Conservation (phyloP, 2,888 invertebrate species). For the Leucania comma region DNA sequence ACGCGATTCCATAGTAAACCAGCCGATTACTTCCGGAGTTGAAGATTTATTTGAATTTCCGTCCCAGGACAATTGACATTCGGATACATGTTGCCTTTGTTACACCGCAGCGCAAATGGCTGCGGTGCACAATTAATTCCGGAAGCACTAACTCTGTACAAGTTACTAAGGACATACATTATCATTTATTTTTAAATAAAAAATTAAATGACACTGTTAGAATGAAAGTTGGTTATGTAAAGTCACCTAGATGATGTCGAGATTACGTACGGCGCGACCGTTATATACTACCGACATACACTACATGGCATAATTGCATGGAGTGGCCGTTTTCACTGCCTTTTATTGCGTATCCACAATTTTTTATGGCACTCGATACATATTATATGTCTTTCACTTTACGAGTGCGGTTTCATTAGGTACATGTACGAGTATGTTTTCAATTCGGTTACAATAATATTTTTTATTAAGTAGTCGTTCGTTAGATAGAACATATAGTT, state of each 20-base stretch:
- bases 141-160: not conserved
- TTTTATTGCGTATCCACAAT: slow-evolving; percentile 36
- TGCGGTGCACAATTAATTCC: not conserved
- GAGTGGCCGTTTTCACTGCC: slow-evolving; percentile 19
- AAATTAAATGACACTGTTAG: slow-evolving; percentile 36
- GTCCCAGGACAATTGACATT: slow-evolving; percentile 4
- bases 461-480: not conserved
- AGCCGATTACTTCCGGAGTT: not conserved
- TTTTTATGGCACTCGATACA: slow-evolving; percentile 34
- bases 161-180: not conserved
- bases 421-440: not conserved
- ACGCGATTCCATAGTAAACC: not conserved
- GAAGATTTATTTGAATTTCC: slow-evolving; percentile 12
- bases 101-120: not conserved
- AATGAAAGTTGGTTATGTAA: slow-evolving; percentile 55
- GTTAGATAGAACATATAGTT: not conserved
- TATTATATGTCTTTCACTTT: slow-evolving; percentile 4
- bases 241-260: slow-evolving; percentile 31
- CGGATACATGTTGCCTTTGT: not conserved
- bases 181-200: slow-evolving; percentile 11
- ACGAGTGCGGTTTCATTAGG: slow-evolving; percentile 6
- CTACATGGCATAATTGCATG: slow-evolving; percentile 30
- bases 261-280: slow-evolving; percentile 34
- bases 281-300: slow-evolving; percentile 1
- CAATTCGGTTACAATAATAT: not conserved